Evolutionary conservation across 53 echinoderm and acorn worm species (phyloP).

Genomic region (Paracentrotus lividus): DNA sequence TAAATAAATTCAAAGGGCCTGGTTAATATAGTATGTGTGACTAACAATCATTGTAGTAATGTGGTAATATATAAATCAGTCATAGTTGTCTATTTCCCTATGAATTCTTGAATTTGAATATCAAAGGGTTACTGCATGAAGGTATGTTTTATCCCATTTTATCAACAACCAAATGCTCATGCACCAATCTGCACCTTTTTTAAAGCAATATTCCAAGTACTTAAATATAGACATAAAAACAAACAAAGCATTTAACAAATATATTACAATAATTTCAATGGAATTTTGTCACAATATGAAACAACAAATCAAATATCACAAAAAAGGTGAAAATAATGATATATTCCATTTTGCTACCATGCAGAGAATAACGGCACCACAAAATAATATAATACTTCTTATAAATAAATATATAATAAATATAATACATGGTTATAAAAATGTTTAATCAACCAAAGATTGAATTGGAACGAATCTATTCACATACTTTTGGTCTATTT

Average conservation of each 20-base stretch:
- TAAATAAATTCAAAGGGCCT: too few species aligned
- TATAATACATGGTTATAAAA: conserved; percentile 20
- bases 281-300: neutral
- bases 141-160: too few species aligned
- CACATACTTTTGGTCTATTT: neutral
- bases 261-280: neutral
- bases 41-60: too few species aligned
- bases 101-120: too few species aligned
- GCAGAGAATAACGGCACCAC: conserved; percentile 20
- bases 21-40: too few species aligned
- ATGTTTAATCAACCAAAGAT: neutral
- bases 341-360: neutral
- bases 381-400: neutral
- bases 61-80: too few species aligned
- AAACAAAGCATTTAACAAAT: neutral
- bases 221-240: too few species aligned
- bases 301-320: neutral
- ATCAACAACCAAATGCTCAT: too few species aligned
- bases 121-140: too few species aligned
- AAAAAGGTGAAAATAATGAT: neutral
- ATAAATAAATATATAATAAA: neutral
- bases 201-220: too few species aligned
- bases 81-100: too few species aligned
- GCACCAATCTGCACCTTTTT: too few species aligned
- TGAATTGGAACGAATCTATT: neutral